Base-by-base conservation (phyloP, 1,140 invertebrate genomes). In the Meloidogyne exigua region DNA sequence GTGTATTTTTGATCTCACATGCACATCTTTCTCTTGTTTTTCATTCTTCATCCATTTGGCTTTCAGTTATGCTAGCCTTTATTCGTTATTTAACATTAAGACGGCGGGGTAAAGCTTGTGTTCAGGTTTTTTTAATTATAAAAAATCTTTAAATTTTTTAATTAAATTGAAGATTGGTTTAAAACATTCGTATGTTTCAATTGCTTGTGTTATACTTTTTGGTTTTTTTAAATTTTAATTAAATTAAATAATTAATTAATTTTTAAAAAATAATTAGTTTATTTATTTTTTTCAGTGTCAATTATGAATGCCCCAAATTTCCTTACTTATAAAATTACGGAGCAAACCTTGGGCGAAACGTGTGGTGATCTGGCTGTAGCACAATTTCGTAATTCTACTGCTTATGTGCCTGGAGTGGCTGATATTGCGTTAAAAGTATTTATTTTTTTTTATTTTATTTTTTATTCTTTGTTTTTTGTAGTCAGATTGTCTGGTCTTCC, bases 271-370 rank as follows among this genome's bases (percentile, higher is more conserved):
- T n/a, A n/a, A n/a, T n/a, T n/a, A n/a, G n/a, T n/a, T n/a, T n/a
- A n/a, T n/a, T n/a, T n/a, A n/a, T n/a, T n/a, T n/a, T n/a, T n/a
- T n/a, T n/a, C n/a, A 57, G 85, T 81, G 0, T 76, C 81, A 2
- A 57, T 87, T 21, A 75, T 87, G 71, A 87, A 87, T 72, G 76
- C 77, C 4, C 85, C 85, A 18, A 87, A 87, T 62, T 87, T 87
- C 57, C 57, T 87, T 4, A 87, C 85, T 28, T 87, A 87, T 49
- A 86, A 87, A 80, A 87, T 87, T 62, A 77, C 82, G n/a, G 85
- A 87, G 83, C 57, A 81, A 66, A 57, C 67, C 2, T 65, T 84
- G 10, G 65, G 70, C 21, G 62, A 75, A 64, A 83, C 79, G 12
- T 84, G 83, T 69, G 64, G 42, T 13, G 72, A 73, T 64, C 18